phyloP scores from a whole-genome alignment of 2,113 vertebrate species.

The Pachypanchax playfairii region DNA sequence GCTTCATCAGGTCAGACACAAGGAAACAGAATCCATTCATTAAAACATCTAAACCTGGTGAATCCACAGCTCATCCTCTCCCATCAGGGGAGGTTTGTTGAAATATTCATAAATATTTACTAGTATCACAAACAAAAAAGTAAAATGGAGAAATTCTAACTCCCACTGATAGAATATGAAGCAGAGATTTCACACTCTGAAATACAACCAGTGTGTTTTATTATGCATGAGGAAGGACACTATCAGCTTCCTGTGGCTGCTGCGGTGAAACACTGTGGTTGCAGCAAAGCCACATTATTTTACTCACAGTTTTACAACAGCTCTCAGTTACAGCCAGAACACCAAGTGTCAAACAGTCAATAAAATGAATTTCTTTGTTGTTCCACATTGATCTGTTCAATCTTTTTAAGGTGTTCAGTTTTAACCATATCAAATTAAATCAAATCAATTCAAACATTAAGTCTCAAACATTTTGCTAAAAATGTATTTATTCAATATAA shows the following conservation, averaged over 20 bases:
- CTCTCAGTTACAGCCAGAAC: too few species aligned
- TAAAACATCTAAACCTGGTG: neutral
- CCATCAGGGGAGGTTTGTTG: slow-evolving; percentile 40
- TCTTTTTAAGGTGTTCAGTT: too few species aligned
- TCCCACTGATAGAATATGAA: slow-evolving; percentile 32
- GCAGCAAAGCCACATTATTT: slow-evolving; percentile 48
- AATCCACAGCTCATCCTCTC: neutral
- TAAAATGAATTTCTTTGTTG: too few species aligned
- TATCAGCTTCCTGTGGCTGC: slow-evolving; percentile 57
- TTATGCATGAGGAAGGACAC: slow-evolving; percentile 66
- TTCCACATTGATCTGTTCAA: too few species aligned
- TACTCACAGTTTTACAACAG: too few species aligned
- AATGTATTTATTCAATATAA: too few species aligned
- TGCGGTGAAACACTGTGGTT: slow-evolving; percentile 44
- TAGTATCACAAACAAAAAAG: slow-evolving; percentile 54
- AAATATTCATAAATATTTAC: slow-evolving; percentile 67
- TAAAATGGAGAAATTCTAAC: slow-evolving; percentile 36
- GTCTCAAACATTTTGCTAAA: too few species aligned
- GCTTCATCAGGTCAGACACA: slow-evolving; percentile 86
- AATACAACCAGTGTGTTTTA: slow-evolving; percentile 44
- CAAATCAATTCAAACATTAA: too few species aligned
- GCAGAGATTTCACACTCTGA: slow-evolving; percentile 49
- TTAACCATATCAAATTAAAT: too few species aligned
- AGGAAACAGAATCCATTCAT: neutral
- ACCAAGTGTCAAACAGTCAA: too few species aligned